A percentile compares a stretch with the other conserved stretches of the same genome.
These are phyloP conservation scores for Drosophila imparisetae DNA, from an alignment of 2,888 invertebrate species.

Conservation along the genomic window DNA sequence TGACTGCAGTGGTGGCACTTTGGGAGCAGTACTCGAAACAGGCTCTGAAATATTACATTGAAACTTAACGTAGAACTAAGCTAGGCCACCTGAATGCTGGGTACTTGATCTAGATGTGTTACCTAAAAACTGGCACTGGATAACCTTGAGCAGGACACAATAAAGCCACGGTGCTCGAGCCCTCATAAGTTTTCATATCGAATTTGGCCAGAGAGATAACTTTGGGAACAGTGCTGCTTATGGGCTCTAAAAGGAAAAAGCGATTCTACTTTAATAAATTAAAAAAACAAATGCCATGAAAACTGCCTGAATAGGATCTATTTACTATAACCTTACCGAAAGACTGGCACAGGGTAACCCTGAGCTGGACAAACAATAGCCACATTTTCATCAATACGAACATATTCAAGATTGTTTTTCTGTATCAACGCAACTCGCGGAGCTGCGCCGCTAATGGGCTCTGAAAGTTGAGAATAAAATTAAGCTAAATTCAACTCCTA, in stretches of 20 bases:
- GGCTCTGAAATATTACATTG: constrained; percentile 85
- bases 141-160: constrained; percentile 86
- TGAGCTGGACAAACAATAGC: constrained; percentile 85
- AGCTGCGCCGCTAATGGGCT: constrained; percentile 89
- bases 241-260: constrained; percentile 86
- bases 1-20: constrained; percentile 85
- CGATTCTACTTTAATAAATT: no score
- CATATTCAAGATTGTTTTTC: constrained; percentile 78
- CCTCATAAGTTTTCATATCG: constrained; percentile 79
- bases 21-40: constrained; percentile 86
- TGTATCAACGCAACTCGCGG: constrained; percentile 87
- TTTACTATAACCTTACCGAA: constrained; percentile 86
- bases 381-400: constrained; percentile 83
- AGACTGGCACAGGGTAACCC: constrained; percentile 86
- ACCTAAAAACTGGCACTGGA: constrained; percentile 86
- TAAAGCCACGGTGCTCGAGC: constrained; percentile 72
- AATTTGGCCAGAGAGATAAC: constrained; percentile 86
- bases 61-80: not conserved
- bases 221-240: constrained; percentile 89
- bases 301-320: constrained; percentile 37
- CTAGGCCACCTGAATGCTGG: constrained; percentile 46
- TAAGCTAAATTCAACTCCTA: not conserved
- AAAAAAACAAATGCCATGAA: not conserved
- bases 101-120: constrained; percentile 54
- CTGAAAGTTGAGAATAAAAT: constrained; percentile 83